phyloP scores from a whole-genome alignment of 2,888 invertebrate species.

The Caenorhabditis sp. region DNA sequence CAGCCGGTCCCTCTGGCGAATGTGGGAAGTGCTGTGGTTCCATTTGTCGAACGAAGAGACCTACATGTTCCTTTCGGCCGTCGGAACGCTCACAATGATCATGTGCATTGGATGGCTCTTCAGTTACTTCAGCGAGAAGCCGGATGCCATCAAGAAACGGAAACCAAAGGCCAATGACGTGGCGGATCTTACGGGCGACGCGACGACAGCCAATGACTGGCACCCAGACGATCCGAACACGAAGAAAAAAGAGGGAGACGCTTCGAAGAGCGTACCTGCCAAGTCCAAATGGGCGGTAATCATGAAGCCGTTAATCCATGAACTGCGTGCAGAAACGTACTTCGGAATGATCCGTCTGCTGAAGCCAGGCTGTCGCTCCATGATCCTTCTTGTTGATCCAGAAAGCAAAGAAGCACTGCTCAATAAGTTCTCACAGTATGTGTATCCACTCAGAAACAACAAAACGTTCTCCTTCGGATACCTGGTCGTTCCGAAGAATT shows the following conservation, averaged over 20 bases:
- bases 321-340: slow-evolving; percentile 93
- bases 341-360: slow-evolving; percentile 92
- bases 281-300: slow-evolving; percentile 14
- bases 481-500: slow-evolving; percentile 91
- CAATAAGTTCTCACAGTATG: slow-evolving; percentile 91
- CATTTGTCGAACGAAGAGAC: slow-evolving; percentile 75
- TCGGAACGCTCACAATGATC: slow-evolving; percentile 67
- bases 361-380: slow-evolving; percentile 91
- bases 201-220: slow-evolving; percentile 64
- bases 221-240: slow-evolving; percentile 77
- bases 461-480: slow-evolving; percentile 96
- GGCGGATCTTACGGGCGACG: slow-evolving; percentile 41
- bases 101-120: slow-evolving; percentile 59
- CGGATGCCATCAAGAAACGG: slow-evolving; percentile 28
- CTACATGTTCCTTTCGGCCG: slow-evolving; percentile 74
- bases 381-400: slow-evolving; percentile 91
- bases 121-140: slow-evolving; percentile 55
- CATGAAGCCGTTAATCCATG: slow-evolving; percentile 85
- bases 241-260: slow-evolving; percentile 41
- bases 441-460: slow-evolving; percentile 96
- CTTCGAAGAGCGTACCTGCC: not conserved
- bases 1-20: slow-evolving; percentile 67
- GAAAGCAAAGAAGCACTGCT: slow-evolving; percentile 90
- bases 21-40: slow-evolving; percentile 73
- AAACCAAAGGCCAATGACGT: slow-evolving; percentile 51